phyloP scores from a whole-genome alignment of 2,888 invertebrate genomes.

The Palloptera scutellata region DNA sequence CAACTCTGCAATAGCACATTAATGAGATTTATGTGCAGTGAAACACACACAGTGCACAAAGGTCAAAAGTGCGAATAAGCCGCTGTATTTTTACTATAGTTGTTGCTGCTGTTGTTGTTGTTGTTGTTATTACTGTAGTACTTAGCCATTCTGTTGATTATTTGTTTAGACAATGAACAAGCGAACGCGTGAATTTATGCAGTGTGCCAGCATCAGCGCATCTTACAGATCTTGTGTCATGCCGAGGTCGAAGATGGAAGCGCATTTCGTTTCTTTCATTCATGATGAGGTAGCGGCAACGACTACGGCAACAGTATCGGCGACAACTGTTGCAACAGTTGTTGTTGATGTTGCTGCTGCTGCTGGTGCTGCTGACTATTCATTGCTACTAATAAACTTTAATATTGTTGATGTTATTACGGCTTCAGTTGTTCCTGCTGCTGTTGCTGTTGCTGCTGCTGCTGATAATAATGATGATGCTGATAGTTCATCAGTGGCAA shows the following conservation, averaged over 20 bases:
- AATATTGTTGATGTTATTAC: constrained; percentile 20
- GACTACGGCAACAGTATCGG: background rate
- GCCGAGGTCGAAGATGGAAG: constrained; percentile 16
- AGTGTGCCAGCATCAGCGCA: constrained; percentile 28
- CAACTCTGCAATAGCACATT: background rate
- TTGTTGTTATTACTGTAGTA: constrained; percentile 26
- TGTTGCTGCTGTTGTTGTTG: constrained; percentile 32
- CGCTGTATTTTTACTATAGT: constrained; percentile 33
- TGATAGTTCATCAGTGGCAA: constrained; percentile 26
- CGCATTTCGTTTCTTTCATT: background rate
- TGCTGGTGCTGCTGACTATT: constrained; percentile 22
- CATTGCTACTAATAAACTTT: constrained; percentile 28
- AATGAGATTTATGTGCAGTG: constrained; percentile 1
- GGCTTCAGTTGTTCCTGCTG: too few species aligned
- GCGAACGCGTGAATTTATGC: constrained; percentile 60
- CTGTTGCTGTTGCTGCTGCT: constrained; percentile 23
- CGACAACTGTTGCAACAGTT: constrained; percentile 12
- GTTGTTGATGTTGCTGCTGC: constrained; percentile 20
- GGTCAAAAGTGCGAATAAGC: constrained; percentile 25
- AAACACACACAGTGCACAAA: constrained; percentile 16
- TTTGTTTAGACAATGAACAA: constrained; percentile 54
- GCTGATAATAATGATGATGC: constrained; percentile 34
- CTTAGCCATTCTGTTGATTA: constrained; percentile 52
- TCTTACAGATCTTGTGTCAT: constrained; percentile 15
- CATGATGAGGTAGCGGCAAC: constrained; percentile 26